These are phyloP conservation scores for Trochalopteron elliotii DNA, from an alignment of 2,113 vertebrate genomes.

Conservation along the genomic window DNA sequence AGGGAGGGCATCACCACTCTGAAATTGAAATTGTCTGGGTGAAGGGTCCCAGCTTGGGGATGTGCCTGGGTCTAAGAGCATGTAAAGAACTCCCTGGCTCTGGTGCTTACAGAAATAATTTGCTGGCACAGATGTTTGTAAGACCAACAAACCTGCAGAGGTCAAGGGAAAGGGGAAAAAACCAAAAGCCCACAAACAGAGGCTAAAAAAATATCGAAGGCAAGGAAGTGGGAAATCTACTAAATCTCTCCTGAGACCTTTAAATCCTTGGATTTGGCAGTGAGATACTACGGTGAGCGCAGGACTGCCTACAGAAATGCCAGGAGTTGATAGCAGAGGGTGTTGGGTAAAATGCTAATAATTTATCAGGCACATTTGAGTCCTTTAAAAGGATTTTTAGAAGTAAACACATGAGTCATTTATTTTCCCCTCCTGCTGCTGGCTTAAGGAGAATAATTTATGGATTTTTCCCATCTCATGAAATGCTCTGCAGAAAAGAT, in stretches of 20 bases:
- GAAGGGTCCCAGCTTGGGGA: background rate
- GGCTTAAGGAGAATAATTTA: background rate
- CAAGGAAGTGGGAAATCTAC: background rate
- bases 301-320: background rate
- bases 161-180: background rate
- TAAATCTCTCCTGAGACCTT: background rate
- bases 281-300: accelerated
- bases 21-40: accelerated
- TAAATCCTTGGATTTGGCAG: conserved; percentile 9
- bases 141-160: background rate
- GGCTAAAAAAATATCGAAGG: background rate
- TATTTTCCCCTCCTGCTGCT: background rate
- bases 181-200: background rate
- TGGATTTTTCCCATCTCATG: background rate
- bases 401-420: conserved; percentile 48
- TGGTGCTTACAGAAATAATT: background rate
- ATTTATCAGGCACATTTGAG: background rate
- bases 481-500: background rate
- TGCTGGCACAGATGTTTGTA: background rate
- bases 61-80: background rate
- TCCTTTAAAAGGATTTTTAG: background rate
- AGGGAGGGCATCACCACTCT: background rate
- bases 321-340: background rate
- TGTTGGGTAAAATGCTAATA: background rate
- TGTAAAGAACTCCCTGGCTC: accelerated